Evolutionary conservation across 2,797 vertebrate genomes (phyloP).

Genomic region (Sebastes diaconus): DNA sequence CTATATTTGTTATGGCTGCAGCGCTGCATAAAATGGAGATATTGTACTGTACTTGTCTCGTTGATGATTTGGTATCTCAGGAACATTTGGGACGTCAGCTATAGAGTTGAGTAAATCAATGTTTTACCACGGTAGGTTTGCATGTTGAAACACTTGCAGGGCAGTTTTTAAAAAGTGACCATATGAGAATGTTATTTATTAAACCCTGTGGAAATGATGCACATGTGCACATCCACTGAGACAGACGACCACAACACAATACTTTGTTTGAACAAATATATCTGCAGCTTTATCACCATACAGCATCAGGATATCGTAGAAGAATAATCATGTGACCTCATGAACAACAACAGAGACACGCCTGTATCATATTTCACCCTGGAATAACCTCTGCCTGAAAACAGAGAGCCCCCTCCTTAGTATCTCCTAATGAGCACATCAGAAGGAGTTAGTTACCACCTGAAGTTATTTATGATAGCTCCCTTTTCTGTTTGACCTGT

Average conservation of each 20-base stretch:
- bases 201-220: background rate
- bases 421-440: slow-evolving; percentile 28
- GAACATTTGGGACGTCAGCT: background rate
- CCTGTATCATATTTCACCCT: slow-evolving; percentile 42
- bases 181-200: background rate
- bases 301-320: background rate
- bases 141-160: background rate
- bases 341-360: slow-evolving; percentile 32
- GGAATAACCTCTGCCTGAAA: slow-evolving; percentile 4
- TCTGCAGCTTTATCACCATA: background rate
- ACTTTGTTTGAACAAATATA: background rate
- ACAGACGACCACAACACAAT: background rate
- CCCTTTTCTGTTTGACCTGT: slow-evolving; percentile 61
- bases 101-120: background rate
- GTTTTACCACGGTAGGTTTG: background rate
- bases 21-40: background rate
- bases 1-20: background rate
- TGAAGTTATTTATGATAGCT: slow-evolving; percentile 49
- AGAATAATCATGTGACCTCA: background rate
- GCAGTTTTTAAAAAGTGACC: background rate
- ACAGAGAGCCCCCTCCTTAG: background rate
- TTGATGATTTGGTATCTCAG: background rate
- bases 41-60: background rate
- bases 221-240: background rate
- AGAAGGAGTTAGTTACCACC: slow-evolving; percentile 32